phyloP scores from a whole-genome alignment of 2,888 invertebrate genomes.

The Serrognathus titanus region DNA sequence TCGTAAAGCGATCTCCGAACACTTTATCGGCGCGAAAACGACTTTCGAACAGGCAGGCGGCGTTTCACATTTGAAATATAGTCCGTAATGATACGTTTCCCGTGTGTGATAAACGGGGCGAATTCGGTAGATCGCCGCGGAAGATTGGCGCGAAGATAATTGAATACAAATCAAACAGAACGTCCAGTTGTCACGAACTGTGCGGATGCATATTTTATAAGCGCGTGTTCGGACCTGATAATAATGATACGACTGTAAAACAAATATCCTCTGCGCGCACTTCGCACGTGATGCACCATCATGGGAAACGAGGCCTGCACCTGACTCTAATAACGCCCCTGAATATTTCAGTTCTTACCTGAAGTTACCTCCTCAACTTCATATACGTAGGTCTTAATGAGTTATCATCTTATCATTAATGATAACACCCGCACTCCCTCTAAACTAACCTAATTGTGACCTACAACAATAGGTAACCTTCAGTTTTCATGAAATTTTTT shows the following conservation, averaged over 20 bases:
- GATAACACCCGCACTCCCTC: too few species aligned
- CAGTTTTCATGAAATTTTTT: too few species aligned
- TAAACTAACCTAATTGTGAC: too few species aligned
- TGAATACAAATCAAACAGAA: slow-evolving; percentile 28
- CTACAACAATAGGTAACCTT: too few species aligned
- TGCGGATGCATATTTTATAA: slow-evolving; percentile 37
- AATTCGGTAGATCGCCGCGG: slow-evolving; percentile 18
- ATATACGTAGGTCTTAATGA: too few species aligned
- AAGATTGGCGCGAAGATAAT: slow-evolving; percentile 28
- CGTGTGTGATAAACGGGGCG: slow-evolving; percentile 8
- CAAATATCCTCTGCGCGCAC: slow-evolving; percentile 38
- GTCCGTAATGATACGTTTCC: slow-evolving; percentile 10
- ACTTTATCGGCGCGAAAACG: too few species aligned
- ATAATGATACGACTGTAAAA: slow-evolving; percentile 38
- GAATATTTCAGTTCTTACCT: slow-evolving; percentile 30
- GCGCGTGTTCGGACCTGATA: slow-evolving; percentile 35
- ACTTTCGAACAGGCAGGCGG: background rate
- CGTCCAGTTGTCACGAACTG: slow-evolving; percentile 29
- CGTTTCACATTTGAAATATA: slow-evolving; percentile 3
- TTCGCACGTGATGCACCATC: slow-evolving; percentile 39
- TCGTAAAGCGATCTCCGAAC: too few species aligned
- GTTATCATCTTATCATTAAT: too few species aligned
- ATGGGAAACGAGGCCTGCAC: slow-evolving; percentile 33
- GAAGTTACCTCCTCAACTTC: too few species aligned
- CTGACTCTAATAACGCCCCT: slow-evolving; percentile 30